Percentiles rank a stretch among this genome's conserved stretches.
phyloP scores from a whole-genome alignment of 2,797 vertebrate species.

The Neoniphon sammara region DNA sequence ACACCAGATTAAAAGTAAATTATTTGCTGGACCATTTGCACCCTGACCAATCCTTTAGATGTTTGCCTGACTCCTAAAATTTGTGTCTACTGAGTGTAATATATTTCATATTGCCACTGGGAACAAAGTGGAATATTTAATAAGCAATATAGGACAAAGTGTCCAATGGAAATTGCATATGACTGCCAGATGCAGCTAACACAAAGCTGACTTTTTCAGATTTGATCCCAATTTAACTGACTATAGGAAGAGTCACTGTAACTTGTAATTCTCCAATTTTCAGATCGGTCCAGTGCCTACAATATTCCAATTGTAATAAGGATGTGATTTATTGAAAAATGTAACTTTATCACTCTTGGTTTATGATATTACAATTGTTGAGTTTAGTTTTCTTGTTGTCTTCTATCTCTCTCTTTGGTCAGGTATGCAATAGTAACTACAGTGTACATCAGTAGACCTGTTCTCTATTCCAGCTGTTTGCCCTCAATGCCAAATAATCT shows the following conservation, averaged over 20 bases:
- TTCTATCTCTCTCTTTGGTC: slow-evolving; percentile 5
- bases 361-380: neutral
- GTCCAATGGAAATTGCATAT: slow-evolving; percentile 3
- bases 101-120: slow-evolving; percentile 7
- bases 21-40: slow-evolving; percentile 35
- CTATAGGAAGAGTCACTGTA: slow-evolving; percentile 1
- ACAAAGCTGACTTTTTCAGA: neutral
- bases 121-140: slow-evolving; percentile 1
- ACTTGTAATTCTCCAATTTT: too few relatives aligned
- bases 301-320: neutral
- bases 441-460: slow-evolving; percentile 14
- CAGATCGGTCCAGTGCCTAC: neutral
- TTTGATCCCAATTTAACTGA: slow-evolving; percentile 5
- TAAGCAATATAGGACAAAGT: neutral
- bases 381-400: neutral
- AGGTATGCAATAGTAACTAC: slow-evolving; percentile 27
- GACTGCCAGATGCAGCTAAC: neutral
- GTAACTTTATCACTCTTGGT: too few relatives aligned
- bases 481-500: slow-evolving; percentile 54
- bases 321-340: neutral
- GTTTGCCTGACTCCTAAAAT: slow-evolving; percentile 20
- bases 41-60: slow-evolving; percentile 31
- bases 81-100: slow-evolving; percentile 17
- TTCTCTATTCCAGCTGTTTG: slow-evolving; percentile 41
- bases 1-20: slow-evolving; percentile 47